A percentile compares a stretch with the other conserved stretches of the same genome.
These are phyloP conservation scores for Sus scrofa DNA, from an alignment of 2,113 vertebrate genomes.

Conservation along the genomic window DNA sequence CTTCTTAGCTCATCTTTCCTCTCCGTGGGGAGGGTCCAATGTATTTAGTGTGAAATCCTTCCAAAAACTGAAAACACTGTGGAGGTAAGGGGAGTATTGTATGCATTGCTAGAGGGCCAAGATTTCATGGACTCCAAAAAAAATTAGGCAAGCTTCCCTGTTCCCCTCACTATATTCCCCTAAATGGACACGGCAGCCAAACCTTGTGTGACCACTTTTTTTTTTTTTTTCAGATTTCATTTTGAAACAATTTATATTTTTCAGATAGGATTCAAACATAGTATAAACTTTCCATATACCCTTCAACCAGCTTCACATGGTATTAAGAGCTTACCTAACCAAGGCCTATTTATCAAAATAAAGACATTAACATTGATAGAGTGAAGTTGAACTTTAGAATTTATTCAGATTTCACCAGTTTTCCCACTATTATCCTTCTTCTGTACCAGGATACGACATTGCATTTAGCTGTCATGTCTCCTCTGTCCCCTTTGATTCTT, in stretches of 20 bases:
- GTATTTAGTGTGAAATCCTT: background rate
- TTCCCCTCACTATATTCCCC: background rate
- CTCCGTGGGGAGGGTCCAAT: background rate
- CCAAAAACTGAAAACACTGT: background rate
- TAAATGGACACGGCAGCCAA: background rate
- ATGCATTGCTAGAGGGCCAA: background rate
- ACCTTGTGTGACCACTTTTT: background rate
- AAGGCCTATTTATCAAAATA: background rate
- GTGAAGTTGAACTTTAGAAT: background rate
- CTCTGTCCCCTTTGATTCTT: background rate
- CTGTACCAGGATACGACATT: background rate
- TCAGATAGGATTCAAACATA: background rate
- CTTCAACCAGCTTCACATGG: background rate
- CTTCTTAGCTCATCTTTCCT: background rate
- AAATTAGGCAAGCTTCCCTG: background rate
- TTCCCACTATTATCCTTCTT: background rate
- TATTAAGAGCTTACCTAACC: background rate
- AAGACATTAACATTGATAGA: background rate
- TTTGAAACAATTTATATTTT: background rate
- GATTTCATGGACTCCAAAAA: background rate
- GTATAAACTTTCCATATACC: background rate
- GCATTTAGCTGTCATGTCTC: background rate
- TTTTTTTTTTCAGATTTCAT: background rate
- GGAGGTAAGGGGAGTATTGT: background rate
- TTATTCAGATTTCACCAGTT: background rate